These are phyloP conservation scores for Microctonus hyperodae DNA, from an alignment of 2,888 invertebrate genomes.

Conservation along the genomic window DNA sequence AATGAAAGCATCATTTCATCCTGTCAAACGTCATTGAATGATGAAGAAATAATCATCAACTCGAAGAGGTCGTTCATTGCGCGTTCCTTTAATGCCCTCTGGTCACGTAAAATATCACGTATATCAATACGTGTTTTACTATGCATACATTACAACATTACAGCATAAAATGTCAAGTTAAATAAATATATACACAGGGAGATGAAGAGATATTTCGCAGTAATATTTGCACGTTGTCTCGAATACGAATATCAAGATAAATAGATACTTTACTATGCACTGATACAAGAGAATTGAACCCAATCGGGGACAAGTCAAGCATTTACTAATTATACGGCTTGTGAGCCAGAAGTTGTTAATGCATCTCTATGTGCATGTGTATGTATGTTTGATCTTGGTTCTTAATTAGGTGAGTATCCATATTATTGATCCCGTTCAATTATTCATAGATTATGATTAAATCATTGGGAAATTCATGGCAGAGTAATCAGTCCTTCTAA, in stretches of 20 bases:
- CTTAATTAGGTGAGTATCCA: not conserved
- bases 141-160: not conserved
- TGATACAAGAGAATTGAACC: conserved; percentile 20
- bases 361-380: conserved; percentile 18
- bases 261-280: conserved; percentile 19
- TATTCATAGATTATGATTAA: not conserved
- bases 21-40: not conserved
- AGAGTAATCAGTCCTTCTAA: not conserved
- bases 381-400: conserved; percentile 20
- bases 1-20: not conserved
- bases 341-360: conserved; percentile 17
- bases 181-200: conserved; percentile 3
- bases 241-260: not conserved
- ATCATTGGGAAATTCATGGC: not conserved
- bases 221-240: conserved; percentile 24
- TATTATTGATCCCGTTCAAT: not conserved
- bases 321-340: conserved; percentile 22
- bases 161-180: conserved; percentile 1
- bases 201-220: conserved; percentile 11
- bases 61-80: not conserved
- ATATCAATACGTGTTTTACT: not conserved
- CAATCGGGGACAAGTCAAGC: conserved; percentile 22
- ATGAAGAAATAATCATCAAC: not conserved
- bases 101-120: not conserved
- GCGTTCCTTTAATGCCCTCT: not conserved